Percentiles rank a stretch among this genome's conserved stretches.
phyloP scores from a whole-genome alignment of 2,113 vertebrate species.

The Heteronetta atricapilla region DNA sequence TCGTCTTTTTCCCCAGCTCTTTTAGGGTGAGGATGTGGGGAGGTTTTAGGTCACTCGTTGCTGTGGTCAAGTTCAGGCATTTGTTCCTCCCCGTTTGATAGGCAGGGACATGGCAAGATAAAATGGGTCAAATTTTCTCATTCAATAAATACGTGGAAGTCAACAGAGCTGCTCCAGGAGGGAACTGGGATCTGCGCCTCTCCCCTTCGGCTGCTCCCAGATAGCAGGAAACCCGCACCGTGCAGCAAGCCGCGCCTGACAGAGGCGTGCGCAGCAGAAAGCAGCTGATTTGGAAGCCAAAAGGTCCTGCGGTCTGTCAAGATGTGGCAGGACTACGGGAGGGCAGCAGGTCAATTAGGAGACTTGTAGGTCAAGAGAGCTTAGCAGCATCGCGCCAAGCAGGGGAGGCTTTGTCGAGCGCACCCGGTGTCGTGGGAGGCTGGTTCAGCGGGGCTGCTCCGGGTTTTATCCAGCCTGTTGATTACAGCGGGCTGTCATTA shows the following conservation, averaged over 20 bases:
- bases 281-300: background rate
- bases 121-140: background rate
- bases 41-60: background rate
- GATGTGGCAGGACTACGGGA: background rate
- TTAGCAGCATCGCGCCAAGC: background rate
- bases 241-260: background rate
- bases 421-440: background rate
- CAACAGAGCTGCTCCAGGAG: background rate
- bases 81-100: background rate
- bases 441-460: slow-evolving; percentile 16
- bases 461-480: slow-evolving; percentile 10
- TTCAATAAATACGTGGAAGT: background rate
- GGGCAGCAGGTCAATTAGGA: background rate
- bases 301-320: background rate
- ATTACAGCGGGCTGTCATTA: slow-evolving; percentile 38
- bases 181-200: background rate
- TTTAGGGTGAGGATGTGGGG: background rate
- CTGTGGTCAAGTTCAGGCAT: background rate
- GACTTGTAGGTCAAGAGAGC: background rate
- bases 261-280: background rate
- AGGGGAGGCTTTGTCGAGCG: background rate
- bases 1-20: background rate
- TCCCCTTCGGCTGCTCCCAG: background rate
- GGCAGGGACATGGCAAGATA: background rate
- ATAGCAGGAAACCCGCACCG: background rate